A percentile compares a stretch with the other conserved stretches of the same genome.
Evolutionary conservation across 1,140 invertebrate genomes (phyloP).

Genomic region (Drosophila hydei): DNA sequence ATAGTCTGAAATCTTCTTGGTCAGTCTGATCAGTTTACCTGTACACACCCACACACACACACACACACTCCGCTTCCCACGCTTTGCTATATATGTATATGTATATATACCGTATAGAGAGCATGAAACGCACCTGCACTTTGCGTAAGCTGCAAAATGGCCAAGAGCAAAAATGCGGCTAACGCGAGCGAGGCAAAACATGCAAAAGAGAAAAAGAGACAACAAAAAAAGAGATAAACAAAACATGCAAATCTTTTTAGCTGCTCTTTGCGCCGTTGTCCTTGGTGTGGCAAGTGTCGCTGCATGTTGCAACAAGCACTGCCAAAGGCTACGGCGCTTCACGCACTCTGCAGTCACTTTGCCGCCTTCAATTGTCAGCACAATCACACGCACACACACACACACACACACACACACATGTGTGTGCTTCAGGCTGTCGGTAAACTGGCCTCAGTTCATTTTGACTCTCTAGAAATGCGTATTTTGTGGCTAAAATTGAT

Average conservation of each 20-base stretch:
- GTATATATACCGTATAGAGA: no score
- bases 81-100: no score
- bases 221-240: conserved; percentile 17
- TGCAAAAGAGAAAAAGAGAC: not conserved
- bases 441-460: no score
- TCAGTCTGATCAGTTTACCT: no score
- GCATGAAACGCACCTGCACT: conserved; percentile 55
- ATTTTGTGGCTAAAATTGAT: no score
- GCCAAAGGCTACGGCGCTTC: conserved; percentile 22
- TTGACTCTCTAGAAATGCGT: no score
- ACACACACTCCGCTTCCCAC: no score
- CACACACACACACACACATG: not conserved
- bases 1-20: no score
- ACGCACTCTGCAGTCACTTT: conserved; percentile 64
- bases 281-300: conserved; percentile 37
- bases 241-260: conserved; percentile 75
- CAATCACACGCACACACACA: conserved; percentile 24
- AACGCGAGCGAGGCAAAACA: conserved; percentile 21
- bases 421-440: not conserved
- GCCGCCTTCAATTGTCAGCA: conserved; percentile 72
- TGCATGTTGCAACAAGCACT: conserved; percentile 53
- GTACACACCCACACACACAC: no score
- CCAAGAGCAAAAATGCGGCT: conserved; percentile 34
- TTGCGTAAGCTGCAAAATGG: conserved; percentile 69
- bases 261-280: conserved; percentile 50